Percentiles rank a stretch among this genome's conserved stretches.
Conservation (phyloP, 2,797 vertebrate genomes). For the Sciaenops ocellatus region DNA sequence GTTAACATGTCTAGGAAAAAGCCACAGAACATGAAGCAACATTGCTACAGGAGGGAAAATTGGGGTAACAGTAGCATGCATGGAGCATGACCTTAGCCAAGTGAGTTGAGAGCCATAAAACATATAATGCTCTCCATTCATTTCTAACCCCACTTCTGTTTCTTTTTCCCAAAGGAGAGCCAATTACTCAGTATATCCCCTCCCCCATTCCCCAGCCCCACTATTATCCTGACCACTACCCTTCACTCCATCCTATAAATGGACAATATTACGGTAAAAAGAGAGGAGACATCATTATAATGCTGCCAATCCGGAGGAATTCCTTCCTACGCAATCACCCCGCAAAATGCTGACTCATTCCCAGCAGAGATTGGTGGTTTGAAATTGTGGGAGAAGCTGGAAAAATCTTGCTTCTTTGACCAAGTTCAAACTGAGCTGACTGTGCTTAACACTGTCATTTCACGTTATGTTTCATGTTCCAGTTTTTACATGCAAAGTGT, state of each 20-base stretch:
- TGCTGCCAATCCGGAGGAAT: conserved; percentile 77
- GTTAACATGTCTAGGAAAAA: conserved; percentile 43
- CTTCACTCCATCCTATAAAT: conserved; percentile 81
- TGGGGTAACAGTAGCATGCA: conserved; percentile 60
- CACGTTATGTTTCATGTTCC: conserved; percentile 24
- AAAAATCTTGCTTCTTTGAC: conserved; percentile 46
- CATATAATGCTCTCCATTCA: conserved; percentile 79
- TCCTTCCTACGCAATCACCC: conserved; percentile 82
- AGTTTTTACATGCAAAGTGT: conserved; percentile 35
- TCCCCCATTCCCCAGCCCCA: conserved; percentile 59
- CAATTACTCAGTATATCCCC: conserved; percentile 71
- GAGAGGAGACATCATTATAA: conserved; percentile 78
- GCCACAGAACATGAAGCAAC: conserved; percentile 37
- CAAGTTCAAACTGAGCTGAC: conserved; percentile 47
- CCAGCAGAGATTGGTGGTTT: conserved; percentile 68
- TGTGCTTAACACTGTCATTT: conserved; percentile 23
- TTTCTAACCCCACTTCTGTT: conserved; percentile 59
- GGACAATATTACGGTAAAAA: conserved; percentile 78
- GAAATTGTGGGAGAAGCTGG: conserved; percentile 57
- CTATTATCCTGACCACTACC: conserved; percentile 77
- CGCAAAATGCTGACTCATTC: conserved; percentile 79
- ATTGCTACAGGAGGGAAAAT: conserved; percentile 55
- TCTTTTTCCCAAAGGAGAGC: conserved; percentile 76
- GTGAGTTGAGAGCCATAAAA: conserved; percentile 72
- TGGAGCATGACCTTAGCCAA: conserved; percentile 67